Percentiles rank a stretch among this genome's conserved stretches.
Conservation (phyloP, 2,797 vertebrate genomes). For the Lophius americanus region DNA sequence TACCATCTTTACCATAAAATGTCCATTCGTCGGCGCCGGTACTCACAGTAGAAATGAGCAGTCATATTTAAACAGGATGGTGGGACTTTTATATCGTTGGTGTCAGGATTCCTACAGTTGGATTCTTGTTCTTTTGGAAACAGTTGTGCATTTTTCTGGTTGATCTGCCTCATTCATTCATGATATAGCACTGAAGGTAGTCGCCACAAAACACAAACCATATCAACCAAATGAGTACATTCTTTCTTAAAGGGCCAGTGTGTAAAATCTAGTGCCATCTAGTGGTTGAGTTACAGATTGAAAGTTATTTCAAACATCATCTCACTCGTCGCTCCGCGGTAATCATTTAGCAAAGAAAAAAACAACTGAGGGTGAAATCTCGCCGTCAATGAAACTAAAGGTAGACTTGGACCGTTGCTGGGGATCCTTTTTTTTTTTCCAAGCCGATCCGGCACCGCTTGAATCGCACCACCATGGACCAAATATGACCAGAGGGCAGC, state of each 20-base stretch:
- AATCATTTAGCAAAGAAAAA: too few species aligned
- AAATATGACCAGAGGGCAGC: too few species aligned
- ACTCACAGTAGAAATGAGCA: slow-evolving; percentile 79
- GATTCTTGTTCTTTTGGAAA: slow-evolving; percentile 41
- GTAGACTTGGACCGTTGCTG: too few species aligned
- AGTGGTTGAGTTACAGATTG: too few species aligned
- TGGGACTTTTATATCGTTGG: slow-evolving; percentile 51
- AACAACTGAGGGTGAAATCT: too few species aligned
- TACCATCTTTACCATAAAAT: slow-evolving; percentile 74
- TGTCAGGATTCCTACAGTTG: slow-evolving; percentile 58
- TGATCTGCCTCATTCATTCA: slow-evolving; percentile 38
- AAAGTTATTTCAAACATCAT: too few species aligned
- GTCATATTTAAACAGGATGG: slow-evolving; percentile 73
- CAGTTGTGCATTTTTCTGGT: slow-evolving; percentile 55
- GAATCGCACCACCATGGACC: too few species aligned
- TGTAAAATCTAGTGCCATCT: too few species aligned
- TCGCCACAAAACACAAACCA: slow-evolving; percentile 56
- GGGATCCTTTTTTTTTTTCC: too few species aligned
- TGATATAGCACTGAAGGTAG: slow-evolving; percentile 50
- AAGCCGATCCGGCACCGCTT: too few species aligned
- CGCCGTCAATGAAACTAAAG: too few species aligned
- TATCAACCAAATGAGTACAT: slow-evolving; percentile 66
- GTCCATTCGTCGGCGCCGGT: slow-evolving; percentile 64
- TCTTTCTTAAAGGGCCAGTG: slow-evolving; percentile 42
- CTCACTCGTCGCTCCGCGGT: too few species aligned